Base-by-base conservation (phyloP, 2,113 vertebrate species). In the Leiothrix lutea region DNA sequence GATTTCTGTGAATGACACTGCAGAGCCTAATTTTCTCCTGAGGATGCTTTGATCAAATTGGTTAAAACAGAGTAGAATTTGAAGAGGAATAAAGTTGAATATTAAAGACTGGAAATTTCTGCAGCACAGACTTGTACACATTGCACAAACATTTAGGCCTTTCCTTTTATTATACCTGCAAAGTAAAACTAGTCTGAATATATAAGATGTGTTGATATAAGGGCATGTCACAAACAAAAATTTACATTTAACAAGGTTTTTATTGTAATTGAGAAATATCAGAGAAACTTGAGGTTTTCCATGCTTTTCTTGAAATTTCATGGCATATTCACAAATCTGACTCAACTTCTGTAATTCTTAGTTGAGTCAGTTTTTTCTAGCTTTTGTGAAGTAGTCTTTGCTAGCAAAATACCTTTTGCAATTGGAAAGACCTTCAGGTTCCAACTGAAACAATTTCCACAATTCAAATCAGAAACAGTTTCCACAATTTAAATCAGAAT, bases 341-440 rank as follows among this genome's bases (percentile, higher is more conserved):
- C 54, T 80, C 20, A 88, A 92, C 94, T 94, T 69, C 50, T 93
- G 35, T 94, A 95, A 74, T 80, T 93, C 56, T 87, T 94, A 86
- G 35, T 72, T 93, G 82, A 92, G n/a, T 92, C 92, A 82, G 53
- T 93, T 81, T 56, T 94, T 83, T 92, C 66, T 78, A 87, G 91
- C 89, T 96, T 94, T 82, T 97, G 64, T 93, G 92, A 97, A 78
- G 61, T 80, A 83, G 47, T 66, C 87, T 86, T 92, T 90, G 60
- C 56, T 95, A 96, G 8, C 6, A 91, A 95, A 94, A 73, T 57
- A 94, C 28, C 38, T 91, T 97, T 64, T 75, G 56, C 57, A 82
- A 61, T 61, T 91, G 57, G 56, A 93, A 96, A 92, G 90, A 92
- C 53, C 75, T 74, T 75, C 26, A 88, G 56, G 26, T 51, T 51